These are phyloP conservation scores for Ametastegia equiseti DNA, from an alignment of 2,888 invertebrate species.

Conservation along the genomic window DNA sequence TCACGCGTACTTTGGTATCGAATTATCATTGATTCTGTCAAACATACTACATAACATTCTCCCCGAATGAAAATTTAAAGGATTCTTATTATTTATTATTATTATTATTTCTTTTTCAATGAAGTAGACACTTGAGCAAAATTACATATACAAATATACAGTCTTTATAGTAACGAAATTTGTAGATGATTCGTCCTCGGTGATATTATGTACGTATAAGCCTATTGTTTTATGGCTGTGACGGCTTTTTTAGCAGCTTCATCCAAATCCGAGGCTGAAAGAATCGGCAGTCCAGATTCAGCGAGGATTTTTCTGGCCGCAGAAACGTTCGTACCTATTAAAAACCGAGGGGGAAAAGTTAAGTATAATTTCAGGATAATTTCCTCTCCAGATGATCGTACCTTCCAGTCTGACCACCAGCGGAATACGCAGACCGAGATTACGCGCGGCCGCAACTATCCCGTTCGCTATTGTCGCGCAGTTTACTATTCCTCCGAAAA, in stretches of 20 bases:
- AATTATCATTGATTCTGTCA: neutral
- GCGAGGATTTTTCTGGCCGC: slow-evolving; percentile 90
- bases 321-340: slow-evolving; percentile 91
- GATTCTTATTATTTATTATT: neutral
- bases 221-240: slow-evolving; percentile 52
- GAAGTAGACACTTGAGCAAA: slow-evolving; percentile 7
- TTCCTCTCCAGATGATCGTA: slow-evolving; percentile 64
- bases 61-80: too few species aligned
- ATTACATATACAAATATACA: neutral
- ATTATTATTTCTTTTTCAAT: neutral
- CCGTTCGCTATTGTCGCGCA: slow-evolving; percentile 98
- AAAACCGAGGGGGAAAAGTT: neutral
- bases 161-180: slow-evolving; percentile 6
- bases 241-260: slow-evolving; percentile 96
- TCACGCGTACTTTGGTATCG: neutral
- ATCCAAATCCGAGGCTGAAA: slow-evolving; percentile 91
- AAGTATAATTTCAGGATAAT: neutral
- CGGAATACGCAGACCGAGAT: slow-evolving; percentile 89
- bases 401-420: slow-evolving; percentile 97
- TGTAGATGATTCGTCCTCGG: neutral
- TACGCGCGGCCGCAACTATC: slow-evolving; percentile 91
- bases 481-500: slow-evolving; percentile 99
- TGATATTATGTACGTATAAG: too few species aligned
- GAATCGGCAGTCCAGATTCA: slow-evolving; percentile 90
- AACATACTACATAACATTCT: too few species aligned